Percentiles rank a stretch among this genome's conserved stretches.
phyloP scores from a whole-genome alignment of 2,797 vertebrate genomes.

The Sternotherus odoratus region DNA sequence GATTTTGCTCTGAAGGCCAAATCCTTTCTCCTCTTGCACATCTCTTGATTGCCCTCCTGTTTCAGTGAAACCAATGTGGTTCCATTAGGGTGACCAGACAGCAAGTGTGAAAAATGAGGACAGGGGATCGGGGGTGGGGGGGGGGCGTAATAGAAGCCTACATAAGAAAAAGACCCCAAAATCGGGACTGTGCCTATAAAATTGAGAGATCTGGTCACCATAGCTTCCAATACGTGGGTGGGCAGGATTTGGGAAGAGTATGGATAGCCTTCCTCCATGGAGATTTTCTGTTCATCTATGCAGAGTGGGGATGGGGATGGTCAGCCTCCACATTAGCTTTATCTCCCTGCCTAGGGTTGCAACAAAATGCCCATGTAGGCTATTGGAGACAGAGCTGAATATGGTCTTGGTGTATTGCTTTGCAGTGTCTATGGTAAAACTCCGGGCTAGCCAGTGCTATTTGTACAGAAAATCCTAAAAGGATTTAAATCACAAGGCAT shows the following conservation, averaged over 20 bases:
- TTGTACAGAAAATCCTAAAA: conserved; percentile 41
- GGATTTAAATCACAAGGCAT: conserved; percentile 49
- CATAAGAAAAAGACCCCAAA: no score
- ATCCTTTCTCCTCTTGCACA: background rate
- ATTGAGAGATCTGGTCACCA: no score
- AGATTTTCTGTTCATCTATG: background rate
- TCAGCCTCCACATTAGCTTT: background rate
- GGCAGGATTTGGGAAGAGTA: background rate
- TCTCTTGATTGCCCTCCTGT: background rate
- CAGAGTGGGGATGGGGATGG: background rate
- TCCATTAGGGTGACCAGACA: no score
- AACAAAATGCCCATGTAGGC: background rate
- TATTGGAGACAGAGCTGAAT: background rate
- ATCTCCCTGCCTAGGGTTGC: no score
- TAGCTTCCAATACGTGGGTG: background rate
- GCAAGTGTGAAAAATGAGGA: no score
- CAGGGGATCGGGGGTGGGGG: no score
- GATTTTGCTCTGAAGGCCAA: background rate
- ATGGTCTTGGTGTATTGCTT: background rate
- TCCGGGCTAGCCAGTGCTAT: background rate
- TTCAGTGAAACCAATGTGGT: background rate
- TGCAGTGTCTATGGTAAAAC: background rate
- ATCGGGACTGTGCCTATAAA: no score
- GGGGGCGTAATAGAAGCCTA: no score
- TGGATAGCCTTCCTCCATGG: background rate